Conservation (phyloP, 2,888 invertebrate species). For the Copidosoma aretas region DNA sequence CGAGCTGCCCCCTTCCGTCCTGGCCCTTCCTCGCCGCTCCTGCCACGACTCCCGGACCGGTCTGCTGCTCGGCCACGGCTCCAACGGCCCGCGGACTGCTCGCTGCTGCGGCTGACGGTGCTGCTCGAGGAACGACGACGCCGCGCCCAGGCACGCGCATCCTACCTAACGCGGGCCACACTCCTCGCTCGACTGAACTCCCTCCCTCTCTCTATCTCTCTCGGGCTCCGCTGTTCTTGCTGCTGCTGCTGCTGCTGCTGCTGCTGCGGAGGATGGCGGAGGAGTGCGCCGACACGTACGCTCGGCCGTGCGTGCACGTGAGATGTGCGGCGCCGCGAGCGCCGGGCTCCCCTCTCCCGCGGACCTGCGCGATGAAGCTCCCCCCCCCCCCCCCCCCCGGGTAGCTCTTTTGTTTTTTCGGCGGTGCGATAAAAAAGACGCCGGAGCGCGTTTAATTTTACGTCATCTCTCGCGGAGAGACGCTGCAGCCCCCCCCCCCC, state of each 20-base stretch:
- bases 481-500: too few relatives aligned
- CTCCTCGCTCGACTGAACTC: constrained; percentile 51
- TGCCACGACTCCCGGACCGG: too few relatives aligned
- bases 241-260: neutral
- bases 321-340: neutral
- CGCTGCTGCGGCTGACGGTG: neutral
- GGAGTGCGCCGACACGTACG: neutral
- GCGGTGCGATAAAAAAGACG: too few relatives aligned
- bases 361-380: neutral
- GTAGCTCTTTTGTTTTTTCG: too few relatives aligned
- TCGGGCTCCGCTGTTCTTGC: neutral
- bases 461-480: too few relatives aligned
- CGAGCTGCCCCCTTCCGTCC: too few relatives aligned
- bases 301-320: neutral
- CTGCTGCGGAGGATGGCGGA: neutral
- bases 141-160: constrained; percentile 56
- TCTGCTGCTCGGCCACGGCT: neutral
- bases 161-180: constrained; percentile 60
- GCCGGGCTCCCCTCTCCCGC: neutral
- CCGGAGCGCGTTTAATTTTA: too few relatives aligned
- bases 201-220: neutral
- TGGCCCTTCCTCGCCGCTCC: too few relatives aligned
- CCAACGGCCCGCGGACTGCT: neutral
- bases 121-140: neutral
- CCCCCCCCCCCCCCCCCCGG: neutral